Conservation (phyloP, 2,888 invertebrate genomes). For the Calameuta filiformis region DNA sequence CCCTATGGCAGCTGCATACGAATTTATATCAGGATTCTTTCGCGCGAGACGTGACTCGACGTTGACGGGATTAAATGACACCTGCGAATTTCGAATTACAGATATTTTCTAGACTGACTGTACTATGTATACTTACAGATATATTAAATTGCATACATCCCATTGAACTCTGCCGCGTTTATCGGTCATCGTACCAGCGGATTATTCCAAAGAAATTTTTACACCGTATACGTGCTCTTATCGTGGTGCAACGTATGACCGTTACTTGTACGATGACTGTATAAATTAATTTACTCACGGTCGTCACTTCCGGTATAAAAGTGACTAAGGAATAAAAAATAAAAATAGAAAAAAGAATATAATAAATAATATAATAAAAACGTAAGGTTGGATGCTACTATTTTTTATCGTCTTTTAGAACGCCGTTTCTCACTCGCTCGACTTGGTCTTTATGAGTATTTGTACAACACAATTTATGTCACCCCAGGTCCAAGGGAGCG, state of each 20-base stretch:
- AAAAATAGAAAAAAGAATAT: not conserved
- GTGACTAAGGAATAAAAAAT: not conserved
- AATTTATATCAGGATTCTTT: not conserved
- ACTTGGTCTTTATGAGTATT: conserved; percentile 29
- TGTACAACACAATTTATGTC: conserved; percentile 50
- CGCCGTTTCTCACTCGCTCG: not conserved
- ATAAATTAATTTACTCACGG: not conserved
- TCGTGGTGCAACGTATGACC: not conserved
- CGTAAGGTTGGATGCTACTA: not conserved
- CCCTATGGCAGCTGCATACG: not conserved
- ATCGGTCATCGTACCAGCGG: not conserved
- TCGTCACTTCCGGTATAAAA: not conserved
- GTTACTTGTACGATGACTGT: not conserved
- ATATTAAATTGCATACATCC: not conserved
- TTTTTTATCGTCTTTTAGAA: not conserved
- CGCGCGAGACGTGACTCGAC: not conserved
- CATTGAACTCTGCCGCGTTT: not conserved
- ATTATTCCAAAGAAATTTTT: not conserved
- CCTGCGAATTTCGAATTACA: not conserved
- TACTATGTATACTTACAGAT: too few species aligned
- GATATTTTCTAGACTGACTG: not conserved
- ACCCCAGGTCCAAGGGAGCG: conserved; percentile 23
- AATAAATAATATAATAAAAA: not conserved
- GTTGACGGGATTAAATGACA: not conserved
- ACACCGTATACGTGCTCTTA: not conserved